These are phyloP conservation scores for Melanotaenia boesemani DNA, from an alignment of 2,797 vertebrate genomes.

Conservation along the genomic window DNA sequence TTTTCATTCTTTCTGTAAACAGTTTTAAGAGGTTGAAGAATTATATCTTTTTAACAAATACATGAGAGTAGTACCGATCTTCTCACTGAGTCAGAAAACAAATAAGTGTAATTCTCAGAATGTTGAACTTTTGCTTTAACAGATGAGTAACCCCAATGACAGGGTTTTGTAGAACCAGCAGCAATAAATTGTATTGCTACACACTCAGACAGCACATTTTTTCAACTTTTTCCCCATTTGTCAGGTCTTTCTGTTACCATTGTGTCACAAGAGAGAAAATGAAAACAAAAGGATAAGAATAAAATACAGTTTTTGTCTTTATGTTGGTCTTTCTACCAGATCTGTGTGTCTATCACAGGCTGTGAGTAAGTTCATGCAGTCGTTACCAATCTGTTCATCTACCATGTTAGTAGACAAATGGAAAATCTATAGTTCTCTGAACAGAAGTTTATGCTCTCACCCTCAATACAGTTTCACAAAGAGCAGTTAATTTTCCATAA, in stretches of 20 bases:
- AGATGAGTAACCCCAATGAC: neutral
- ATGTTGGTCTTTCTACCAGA: constrained; percentile 32
- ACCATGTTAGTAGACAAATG: constrained; percentile 53
- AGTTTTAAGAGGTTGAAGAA: neutral
- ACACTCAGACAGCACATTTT: constrained; percentile 20
- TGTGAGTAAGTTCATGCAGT: constrained; percentile 58
- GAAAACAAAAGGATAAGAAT: constrained; percentile 54
- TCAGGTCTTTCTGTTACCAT: constrained; percentile 20
- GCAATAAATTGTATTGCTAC: constrained; percentile 16
- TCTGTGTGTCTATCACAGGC: constrained; percentile 48
- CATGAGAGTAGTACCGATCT: neutral
- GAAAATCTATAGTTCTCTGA: constrained; percentile 23
- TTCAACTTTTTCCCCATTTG: neutral
- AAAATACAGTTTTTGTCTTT: constrained; percentile 56
- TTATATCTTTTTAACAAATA: neutral
- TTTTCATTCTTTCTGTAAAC: constrained; percentile 3
- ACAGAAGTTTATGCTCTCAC: neutral
- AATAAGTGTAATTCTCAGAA: constrained; percentile 16
- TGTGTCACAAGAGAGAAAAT: constrained; percentile 48
- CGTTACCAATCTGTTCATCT: constrained; percentile 65
- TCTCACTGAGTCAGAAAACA: neutral
- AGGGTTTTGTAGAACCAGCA: constrained; percentile 14
- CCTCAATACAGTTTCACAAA: constrained; percentile 7
- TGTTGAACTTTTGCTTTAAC: constrained; percentile 16
- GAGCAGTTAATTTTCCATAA: neutral